Evolutionary conservation across 2,888 invertebrate species (phyloP).

Genomic region (Apodemia zela): DNA sequence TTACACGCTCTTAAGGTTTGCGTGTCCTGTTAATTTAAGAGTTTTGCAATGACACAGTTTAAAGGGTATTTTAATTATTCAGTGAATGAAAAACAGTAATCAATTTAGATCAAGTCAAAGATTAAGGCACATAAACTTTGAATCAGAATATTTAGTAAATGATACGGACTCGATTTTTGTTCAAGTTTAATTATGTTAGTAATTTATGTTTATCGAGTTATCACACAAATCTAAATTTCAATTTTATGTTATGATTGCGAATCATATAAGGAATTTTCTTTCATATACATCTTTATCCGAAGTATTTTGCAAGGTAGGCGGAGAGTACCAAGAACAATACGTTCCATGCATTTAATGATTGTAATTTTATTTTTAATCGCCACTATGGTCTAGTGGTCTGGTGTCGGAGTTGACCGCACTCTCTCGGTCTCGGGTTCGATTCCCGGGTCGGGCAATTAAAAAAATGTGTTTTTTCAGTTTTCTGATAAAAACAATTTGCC

Average conservation of each 20-base stretch:
- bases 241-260: not conserved
- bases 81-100: slow-evolving; percentile 36
- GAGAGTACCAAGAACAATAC: too few species aligned
- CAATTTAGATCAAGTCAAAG: slow-evolving; percentile 27
- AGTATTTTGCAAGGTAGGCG: too few species aligned
- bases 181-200: slow-evolving; percentile 4
- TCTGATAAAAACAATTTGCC: too few species aligned
- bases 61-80: slow-evolving; percentile 49
- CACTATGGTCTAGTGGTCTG: too few species aligned
- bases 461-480: too few species aligned
- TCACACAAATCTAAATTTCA: not conserved
- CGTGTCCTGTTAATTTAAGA: slow-evolving; percentile 66
- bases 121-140: slow-evolving; percentile 12
- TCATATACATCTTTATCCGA: too few species aligned
- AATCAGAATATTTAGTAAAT: slow-evolving; percentile 18
- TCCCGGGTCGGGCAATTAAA: too few species aligned
- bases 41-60: slow-evolving; percentile 54
- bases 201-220: not conserved
- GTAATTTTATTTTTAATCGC: too few species aligned
- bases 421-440: too few species aligned
- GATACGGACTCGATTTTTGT: not conserved
- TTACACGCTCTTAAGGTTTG: slow-evolving; percentile 75
- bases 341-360: too few species aligned
- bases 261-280: too few species aligned
- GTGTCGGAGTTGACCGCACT: too few species aligned